Evolutionary conservation across 2,797 vertebrate genomes (phyloP), one percentile per base, ranked within the genome.

Genomic region (Tapirus indicus): DNA sequence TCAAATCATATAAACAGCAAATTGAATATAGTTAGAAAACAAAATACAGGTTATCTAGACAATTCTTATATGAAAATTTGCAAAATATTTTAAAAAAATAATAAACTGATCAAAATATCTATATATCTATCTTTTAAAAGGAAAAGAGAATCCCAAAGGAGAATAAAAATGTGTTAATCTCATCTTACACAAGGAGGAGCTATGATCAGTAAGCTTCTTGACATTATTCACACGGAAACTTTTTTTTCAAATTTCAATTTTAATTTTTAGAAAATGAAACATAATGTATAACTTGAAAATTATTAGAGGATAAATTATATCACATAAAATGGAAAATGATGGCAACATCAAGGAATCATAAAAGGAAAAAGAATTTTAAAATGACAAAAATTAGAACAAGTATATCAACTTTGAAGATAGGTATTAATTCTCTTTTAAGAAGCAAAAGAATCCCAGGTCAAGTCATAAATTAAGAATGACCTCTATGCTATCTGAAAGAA

Each of bases 401-500:
- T 17, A 58, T 64, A 84, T 71, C 66, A 80, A 82, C 47, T 32
- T 0, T 5, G n/a, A 92, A 56, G 56, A 32, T 13, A 88, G 60
- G 32, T 49, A 78, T 84, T 91, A 74, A 89, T 86, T 94, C 60
- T 52, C 44, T 88, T 88, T 75, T 66, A 79, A 92, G 85, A 94
- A 91, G 74, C 21, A 35, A 79, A 85, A 77, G 29, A 72, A 32
- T 68, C 41, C 83, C 47, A n/a, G 32, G 72, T 44, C 29, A 10
- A 72, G 2, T 62, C 14, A 64, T 64, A 74, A 94, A 94, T 85
- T 68, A 93, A 72, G 32, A 93, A 97, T 47, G 38, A 23, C 66
- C 72, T 82, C 54, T 27, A 29, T 27, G 27, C 20, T 62, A 41
- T 54, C 64, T 79, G 9, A 12, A 72, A 88, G 80, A 86, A 87